A percentile compares a stretch with the other conserved stretches of the same genome.
These are phyloP conservation scores for Calycopis cecrops DNA, from an alignment of 1,140 invertebrate species.

Conservation along the genomic window DNA sequence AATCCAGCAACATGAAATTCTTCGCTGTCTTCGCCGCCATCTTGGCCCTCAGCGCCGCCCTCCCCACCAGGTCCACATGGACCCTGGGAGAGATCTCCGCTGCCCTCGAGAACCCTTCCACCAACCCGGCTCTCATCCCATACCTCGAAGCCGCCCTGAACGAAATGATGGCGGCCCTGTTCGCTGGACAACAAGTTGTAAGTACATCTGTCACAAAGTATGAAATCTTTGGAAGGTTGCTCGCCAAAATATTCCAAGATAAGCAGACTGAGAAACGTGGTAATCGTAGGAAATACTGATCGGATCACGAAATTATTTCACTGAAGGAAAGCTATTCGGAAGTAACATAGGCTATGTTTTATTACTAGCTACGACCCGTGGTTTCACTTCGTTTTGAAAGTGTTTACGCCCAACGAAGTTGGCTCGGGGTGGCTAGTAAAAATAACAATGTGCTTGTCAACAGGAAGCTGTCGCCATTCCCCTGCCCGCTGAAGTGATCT, in stretches of 20 bases:
- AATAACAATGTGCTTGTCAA: background rate
- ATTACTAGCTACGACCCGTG: no score
- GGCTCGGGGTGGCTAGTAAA: background rate
- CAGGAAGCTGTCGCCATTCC: conserved; percentile 15
- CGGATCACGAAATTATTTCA: no score
- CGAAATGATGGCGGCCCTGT: conserved; percentile 34
- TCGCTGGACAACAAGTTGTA: conserved; percentile 31
- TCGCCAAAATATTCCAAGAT: no score
- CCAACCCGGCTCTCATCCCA: conserved; percentile 37
- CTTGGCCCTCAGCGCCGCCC: conserved; percentile 33
- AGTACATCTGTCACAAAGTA: conserved; percentile 7
- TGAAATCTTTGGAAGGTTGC: no score
- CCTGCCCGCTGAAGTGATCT: conserved; percentile 22
- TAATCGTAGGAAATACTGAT: no score
- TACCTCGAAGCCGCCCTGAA: conserved; percentile 41
- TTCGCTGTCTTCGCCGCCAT: conserved; percentile 42
- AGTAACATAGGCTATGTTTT: no score
- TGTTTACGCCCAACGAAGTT: no score
- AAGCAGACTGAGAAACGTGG: no score
- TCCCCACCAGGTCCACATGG: conserved; percentile 27
- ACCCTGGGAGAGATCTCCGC: conserved; percentile 36
- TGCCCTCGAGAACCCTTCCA: conserved; percentile 35
- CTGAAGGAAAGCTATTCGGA: no score
- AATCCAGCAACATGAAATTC: conserved; percentile 52
- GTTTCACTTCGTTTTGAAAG: no score